Base-by-base conservation (phyloP, 2,797 vertebrate species). In the Artibeus jamaicensis region DNA sequence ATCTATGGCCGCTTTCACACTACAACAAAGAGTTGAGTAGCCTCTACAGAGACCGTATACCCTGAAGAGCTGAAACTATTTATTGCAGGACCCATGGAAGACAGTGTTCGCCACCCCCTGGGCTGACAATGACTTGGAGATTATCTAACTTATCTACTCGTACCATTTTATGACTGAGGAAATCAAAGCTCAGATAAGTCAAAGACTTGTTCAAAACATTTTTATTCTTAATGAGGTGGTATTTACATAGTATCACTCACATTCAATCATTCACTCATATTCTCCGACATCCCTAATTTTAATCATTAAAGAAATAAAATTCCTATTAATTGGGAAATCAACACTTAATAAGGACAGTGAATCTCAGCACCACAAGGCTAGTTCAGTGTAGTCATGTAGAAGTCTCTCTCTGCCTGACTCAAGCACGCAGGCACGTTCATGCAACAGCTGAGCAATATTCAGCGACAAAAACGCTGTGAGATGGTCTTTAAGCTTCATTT, bases 401-500 rank as follows among this genome's bases (percentile, higher is more conserved):
- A 77, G 2, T 37, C 32, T n/a, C 16, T 44, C 78, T 86, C n/a
- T 48, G 26, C 37, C 22, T 68, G 74, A 84, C 39, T 39, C 22
- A 39, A 34, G 53, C 55, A 29, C 34, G n/a, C 10, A 86, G 55
- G 6, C 14, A 24, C 24, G 11, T 76, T 65, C 9, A 34, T n/a
- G 50, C 11, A 84, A 48, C 16, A 48, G 71, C 82, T 70, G 65
- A 46, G 48, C 77, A 57, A 91, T 48, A 93, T 0, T 79, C 26
- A 77, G 70, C 37, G 39, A 42, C 59, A 39, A 86, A 84, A 26
- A 96, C 42, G 24, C 78, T 93, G 53, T 67, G 68, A 95, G 37
- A 89, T 84, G 67, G 62, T 88, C 76, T 89, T 96, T 59, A 93
- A 74, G 67, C 50, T 88, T 65, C 78, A 86, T 86, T 62, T 96